These are phyloP conservation scores for Microtus oregoni DNA, from an alignment of 2,113 vertebrate genomes.

Conservation along the genomic window DNA sequence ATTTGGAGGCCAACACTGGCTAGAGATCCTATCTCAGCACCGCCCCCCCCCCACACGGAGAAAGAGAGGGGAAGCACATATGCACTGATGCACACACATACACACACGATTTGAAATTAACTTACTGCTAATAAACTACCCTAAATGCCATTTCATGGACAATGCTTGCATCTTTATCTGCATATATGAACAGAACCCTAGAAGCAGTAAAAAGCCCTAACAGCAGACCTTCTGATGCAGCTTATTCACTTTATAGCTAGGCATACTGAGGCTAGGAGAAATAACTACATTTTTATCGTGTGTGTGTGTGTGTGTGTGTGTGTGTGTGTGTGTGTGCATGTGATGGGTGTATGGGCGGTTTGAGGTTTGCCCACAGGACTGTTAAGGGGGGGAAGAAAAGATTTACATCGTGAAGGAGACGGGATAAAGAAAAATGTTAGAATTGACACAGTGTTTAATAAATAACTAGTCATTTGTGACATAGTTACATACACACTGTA, in stretches of 20 bases:
- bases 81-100: not conserved
- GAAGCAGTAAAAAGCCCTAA: not conserved
- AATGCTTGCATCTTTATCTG: not conserved
- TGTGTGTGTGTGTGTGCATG: not conserved
- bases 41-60: too few relatives aligned
- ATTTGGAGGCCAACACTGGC: not conserved
- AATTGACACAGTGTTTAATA: not conserved
- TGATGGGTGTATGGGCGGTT: not conserved
- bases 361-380: not conserved
- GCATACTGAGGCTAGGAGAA: not conserved
- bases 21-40: not conserved
- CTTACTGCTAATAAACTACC: not conserved
- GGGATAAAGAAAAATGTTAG: slow-evolving; percentile 45
- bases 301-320: not conserved
- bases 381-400: not conserved
- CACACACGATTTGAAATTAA: not conserved
- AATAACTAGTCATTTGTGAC: slow-evolving; percentile 69
- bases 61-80: not conserved
- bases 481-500: slow-evolving; percentile 48
- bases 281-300: slow-evolving; percentile 62
- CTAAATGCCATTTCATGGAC: not conserved
- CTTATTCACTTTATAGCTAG: slow-evolving; percentile 3
- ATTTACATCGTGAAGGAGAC: slow-evolving; percentile 22
- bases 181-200: not conserved
- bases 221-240: not conserved